Evolutionary conservation across 2,888 invertebrate genomes (phyloP), one percentile per base, ranked within the genome.

Genomic region (Syrista parreyssii): DNA sequence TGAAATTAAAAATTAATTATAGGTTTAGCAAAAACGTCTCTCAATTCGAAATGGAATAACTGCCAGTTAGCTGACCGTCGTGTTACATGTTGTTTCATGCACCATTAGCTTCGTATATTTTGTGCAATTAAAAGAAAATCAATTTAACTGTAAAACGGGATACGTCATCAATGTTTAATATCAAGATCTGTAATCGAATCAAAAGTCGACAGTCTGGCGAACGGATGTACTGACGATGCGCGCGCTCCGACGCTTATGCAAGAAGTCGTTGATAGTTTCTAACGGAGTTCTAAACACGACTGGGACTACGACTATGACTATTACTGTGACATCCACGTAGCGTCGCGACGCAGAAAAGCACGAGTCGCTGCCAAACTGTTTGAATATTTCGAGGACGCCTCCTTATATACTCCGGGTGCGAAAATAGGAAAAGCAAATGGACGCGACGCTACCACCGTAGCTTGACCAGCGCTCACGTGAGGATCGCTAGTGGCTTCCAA

Each of bases 401-500:
- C 85, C 84, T 88, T 87, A 88, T 88, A 87, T 87, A 88, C 85
- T 30, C 36, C 35, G 75, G 71, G 73, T 74, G 80, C 87, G 83
- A 86, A 88, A 87, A 87, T 88, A 87, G 86, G 86, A 88, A 88
- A 84, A 87, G 84, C 86, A 85, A 86, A 88, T 83, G 84, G 83
- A 84, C 82, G 84, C 73, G 32, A 55, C 75, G 40, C 74, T 12
- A 30, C 23, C 55, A 23, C 55, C 55, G 23, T 23, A 55, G 36
- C 34, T 12, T 33, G 35, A 74, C 35, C 30, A 12, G 69, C 78
- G 80, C 79, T 82, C 86, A 86, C 86, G 86, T 85, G 86, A 85
- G 79, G 2, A 36, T 35, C 36, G 33, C 74, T 32, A 15, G 55
- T 55, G 74, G 74, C 4, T 32, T 76, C 77, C 69, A 73, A 71